Percentiles rank a stretch among this genome's conserved stretches.
Evolutionary conservation across 2,888 invertebrate genomes (phyloP).

Genomic region (Amphiduros pacificus): DNA sequence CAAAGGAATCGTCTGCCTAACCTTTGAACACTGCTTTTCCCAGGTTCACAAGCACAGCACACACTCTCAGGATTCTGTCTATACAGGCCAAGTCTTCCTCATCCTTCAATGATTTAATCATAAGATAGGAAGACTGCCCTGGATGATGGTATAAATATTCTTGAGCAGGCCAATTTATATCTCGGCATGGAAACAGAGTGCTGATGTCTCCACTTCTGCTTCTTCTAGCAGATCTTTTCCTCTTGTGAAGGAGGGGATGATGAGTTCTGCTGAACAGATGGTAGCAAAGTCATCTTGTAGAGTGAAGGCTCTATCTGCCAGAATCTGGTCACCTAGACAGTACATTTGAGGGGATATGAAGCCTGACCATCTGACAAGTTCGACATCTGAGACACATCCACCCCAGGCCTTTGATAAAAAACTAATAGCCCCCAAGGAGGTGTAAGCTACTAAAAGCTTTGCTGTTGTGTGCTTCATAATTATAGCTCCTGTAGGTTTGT

Average conservation of each 20-base stretch:
- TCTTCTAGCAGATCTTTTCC: conserved; percentile 30
- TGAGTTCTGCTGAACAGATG: conserved; percentile 25
- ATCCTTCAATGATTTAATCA: conserved; percentile 14
- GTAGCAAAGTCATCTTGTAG: conserved; percentile 31
- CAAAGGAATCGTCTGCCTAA: too few relatives aligned
- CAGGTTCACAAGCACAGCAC: not conserved
- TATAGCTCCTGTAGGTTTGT: not conserved
- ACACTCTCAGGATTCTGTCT: not conserved
- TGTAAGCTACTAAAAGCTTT: not conserved
- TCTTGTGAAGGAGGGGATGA: conserved; percentile 29
- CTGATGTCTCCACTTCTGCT: conserved; percentile 25
- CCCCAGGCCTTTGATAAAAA: conserved; percentile 7
- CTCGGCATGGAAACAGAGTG: conserved; percentile 31
- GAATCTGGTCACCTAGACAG: conserved; percentile 29
- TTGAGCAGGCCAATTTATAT: conserved; percentile 31
- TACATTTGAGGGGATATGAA: conserved; percentile 24
- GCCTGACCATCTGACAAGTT: conserved; percentile 26
- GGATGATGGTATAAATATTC: conserved; percentile 26
- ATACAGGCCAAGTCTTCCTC: not conserved
- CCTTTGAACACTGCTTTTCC: not conserved
- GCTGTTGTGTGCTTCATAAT: not conserved
- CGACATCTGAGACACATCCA: conserved; percentile 18
- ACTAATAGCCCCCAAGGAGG: not conserved
- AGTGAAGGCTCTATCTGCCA: conserved; percentile 33
- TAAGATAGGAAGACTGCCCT: conserved; percentile 25